Percentiles rank a stretch among this genome's conserved stretches.
These are phyloP conservation scores for Aelia acuminata DNA, from an alignment of 2,888 invertebrate genomes.

Conservation along the genomic window DNA sequence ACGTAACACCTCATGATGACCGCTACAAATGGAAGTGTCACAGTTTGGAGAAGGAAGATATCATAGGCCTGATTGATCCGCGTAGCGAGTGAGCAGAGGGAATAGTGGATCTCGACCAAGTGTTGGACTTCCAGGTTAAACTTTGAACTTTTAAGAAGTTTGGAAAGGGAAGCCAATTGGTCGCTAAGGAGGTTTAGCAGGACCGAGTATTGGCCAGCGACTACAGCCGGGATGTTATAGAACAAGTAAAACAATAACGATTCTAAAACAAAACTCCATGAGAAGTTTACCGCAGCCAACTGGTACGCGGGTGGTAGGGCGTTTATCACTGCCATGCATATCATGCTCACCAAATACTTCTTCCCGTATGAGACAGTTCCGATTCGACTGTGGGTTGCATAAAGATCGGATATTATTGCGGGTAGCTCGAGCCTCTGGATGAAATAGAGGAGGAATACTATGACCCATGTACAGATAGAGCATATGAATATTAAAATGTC, in stretches of 20 bases:
- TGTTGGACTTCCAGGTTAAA: not conserved
- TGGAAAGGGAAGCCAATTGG: slow-evolving; percentile 10
- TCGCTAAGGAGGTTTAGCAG: slow-evolving; percentile 3
- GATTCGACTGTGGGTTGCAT: not conserved
- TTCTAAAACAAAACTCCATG: not conserved
- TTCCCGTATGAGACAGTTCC: slow-evolving; percentile 4
- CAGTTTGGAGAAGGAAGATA: slow-evolving; percentile 17
- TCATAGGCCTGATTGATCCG: not conserved
- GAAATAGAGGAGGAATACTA: not conserved
- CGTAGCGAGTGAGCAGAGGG: not conserved
- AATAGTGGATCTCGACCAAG: not conserved
- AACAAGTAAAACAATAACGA: not conserved
- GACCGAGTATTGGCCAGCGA: slow-evolving; percentile 1
- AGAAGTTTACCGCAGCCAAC: not conserved
- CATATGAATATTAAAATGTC: not conserved
- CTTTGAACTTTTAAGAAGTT: not conserved
- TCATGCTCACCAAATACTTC: slow-evolving; percentile 9
- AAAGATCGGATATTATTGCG: not conserved
- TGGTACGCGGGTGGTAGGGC: not conserved
- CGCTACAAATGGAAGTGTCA: not conserved
- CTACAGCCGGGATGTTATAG: not conserved
- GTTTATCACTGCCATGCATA: not conserved
- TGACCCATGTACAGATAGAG: not conserved
- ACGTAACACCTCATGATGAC: slow-evolving; percentile 22
- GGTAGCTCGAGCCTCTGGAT: not conserved